Conservation (phyloP, 2,113 vertebrate species). For the Sigmodon hispidus region DNA sequence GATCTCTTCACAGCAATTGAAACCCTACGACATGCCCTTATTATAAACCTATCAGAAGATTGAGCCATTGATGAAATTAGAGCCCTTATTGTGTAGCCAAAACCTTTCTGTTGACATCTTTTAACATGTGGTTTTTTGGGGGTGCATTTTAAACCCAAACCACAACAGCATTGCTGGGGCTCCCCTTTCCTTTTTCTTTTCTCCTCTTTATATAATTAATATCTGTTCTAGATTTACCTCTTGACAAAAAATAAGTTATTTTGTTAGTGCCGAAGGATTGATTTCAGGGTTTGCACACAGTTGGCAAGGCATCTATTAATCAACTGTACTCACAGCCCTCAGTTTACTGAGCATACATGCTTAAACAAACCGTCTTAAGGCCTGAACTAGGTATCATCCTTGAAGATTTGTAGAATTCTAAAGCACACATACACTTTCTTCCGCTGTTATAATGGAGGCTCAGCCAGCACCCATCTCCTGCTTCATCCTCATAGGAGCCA, state of each 20-base stretch:
- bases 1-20: background rate
- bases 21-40: background rate
- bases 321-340: background rate
- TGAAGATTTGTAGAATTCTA: background rate
- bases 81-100: background rate
- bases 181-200: background rate
- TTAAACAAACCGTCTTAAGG: background rate
- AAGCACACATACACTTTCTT: background rate
- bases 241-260: background rate
- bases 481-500: background rate
- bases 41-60: background rate
- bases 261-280: background rate
- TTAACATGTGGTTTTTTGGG: background rate
- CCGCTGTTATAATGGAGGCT: background rate
- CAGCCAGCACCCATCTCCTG: background rate
- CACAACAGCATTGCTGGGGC: background rate
- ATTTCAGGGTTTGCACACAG: background rate
- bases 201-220: constrained; percentile 15
- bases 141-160: background rate
- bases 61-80: background rate
- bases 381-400: background rate
- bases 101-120: background rate
- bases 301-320: background rate
- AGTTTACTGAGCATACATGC: background rate
- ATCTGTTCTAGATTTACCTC: background rate